phyloP scores from a whole-genome alignment of 2,888 invertebrate species.

The Apodemia zela region DNA sequence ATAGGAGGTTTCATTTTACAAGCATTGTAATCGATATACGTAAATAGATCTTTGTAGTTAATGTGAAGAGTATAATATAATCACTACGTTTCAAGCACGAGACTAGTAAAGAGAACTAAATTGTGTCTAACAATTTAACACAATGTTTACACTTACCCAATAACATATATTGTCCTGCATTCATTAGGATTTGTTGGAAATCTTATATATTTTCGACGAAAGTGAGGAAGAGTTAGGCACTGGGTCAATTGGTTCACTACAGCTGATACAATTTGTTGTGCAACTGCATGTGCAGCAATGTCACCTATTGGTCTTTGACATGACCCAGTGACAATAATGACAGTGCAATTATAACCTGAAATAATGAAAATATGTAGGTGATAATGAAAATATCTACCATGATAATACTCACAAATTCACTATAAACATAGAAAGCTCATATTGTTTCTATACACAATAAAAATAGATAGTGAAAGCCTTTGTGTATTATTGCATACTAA shows the following conservation, averaged over 20 bases:
- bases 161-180: background rate
- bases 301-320: constrained; percentile 22
- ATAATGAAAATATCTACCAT: too few species aligned
- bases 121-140: background rate
- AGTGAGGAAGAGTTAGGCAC: background rate
- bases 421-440: too few species aligned
- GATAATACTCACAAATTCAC: too few species aligned
- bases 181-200: background rate
- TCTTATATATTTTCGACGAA: background rate
- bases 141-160: too few species aligned
- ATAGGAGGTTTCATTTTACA: too few species aligned
- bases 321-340: constrained; percentile 25
- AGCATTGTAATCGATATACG: too few species aligned
- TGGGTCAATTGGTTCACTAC: background rate
- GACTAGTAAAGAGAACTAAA: too few species aligned
- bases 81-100: too few species aligned
- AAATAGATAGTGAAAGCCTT: too few species aligned
- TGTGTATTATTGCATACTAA: background rate
- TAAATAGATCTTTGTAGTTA: too few species aligned
- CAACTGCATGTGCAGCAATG: constrained; percentile 10
- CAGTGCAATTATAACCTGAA: constrained; percentile 23
- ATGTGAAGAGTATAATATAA: too few species aligned
- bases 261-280: constrained; percentile 17
- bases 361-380: constrained; percentile 12
- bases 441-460: too few species aligned